phyloP scores from a whole-genome alignment of 2,113 vertebrate genomes.

The Ciconia maguari region DNA sequence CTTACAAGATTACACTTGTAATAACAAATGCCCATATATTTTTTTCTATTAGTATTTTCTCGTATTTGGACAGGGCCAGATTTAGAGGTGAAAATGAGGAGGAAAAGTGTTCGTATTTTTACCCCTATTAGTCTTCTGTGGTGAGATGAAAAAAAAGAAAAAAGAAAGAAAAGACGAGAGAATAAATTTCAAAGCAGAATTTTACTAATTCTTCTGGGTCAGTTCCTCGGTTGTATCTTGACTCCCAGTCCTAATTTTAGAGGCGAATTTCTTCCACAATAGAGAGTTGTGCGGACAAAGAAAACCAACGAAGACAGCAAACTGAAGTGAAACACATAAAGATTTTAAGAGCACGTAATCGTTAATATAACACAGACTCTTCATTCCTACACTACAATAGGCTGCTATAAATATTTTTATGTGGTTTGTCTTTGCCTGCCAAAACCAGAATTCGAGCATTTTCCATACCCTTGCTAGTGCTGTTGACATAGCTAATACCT shows the following conservation, averaged over 20 bases:
- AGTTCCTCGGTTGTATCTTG: neutral
- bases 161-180: accelerated
- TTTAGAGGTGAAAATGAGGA: neutral
- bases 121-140: neutral
- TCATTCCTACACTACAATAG: neutral
- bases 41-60: neutral
- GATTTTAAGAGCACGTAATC: neutral
- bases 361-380: neutral
- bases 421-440: neutral
- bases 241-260: neutral
- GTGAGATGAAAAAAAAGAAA: neutral
- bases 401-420: neutral
- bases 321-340: neutral
- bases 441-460: neutral
- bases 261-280: neutral
- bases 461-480: neutral
- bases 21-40: neutral
- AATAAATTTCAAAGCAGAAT: neutral
- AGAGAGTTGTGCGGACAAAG: neutral
- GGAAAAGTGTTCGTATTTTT: neutral
- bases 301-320: neutral
- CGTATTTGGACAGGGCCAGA: neutral
- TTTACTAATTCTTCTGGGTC: neutral
- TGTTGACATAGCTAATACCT: neutral
- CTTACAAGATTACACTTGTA: neutral